phyloP scores from a whole-genome alignment of 2,797 vertebrate species.

The Hybognathus amarus region DNA sequence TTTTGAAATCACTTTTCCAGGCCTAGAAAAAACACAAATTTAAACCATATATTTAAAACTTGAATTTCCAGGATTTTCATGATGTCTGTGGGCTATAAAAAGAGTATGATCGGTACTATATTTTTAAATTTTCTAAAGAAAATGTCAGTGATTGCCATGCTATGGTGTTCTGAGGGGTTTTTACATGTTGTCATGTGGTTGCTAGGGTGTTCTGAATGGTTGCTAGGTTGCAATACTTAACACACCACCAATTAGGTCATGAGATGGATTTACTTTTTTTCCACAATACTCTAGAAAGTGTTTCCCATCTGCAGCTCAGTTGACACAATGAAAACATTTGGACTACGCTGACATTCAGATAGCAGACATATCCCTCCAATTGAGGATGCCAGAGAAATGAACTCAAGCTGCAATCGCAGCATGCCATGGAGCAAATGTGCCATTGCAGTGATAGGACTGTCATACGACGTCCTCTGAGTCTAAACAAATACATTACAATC shows the following conservation, averaged over 20 bases:
- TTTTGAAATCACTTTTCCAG: background rate
- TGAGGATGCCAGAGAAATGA: conserved; percentile 50
- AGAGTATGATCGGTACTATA: background rate
- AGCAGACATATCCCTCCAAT: conserved; percentile 10
- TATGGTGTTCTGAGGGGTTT: background rate
- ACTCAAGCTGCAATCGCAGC: conserved; percentile 36
- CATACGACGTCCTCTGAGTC: conserved; percentile 29
- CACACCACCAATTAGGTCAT: background rate
- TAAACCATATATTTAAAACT: background rate
- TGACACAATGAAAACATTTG: conserved; percentile 44
- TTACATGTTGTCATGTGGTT: background rate
- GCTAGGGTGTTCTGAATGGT: background rate
- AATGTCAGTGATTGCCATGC: background rate
- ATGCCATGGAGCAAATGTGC: conserved; percentile 37
- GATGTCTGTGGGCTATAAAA: background rate
- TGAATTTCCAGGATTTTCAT: background rate
- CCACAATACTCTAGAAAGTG: background rate
- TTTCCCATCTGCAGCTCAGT: background rate
- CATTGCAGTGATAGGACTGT: conserved; percentile 48
- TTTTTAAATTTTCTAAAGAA: too few species aligned
- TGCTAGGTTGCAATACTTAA: background rate
- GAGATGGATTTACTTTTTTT: conserved; percentile 10
- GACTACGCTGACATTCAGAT: conserved; percentile 9
- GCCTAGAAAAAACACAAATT: background rate
- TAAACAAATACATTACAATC: conserved; percentile 61